Base-by-base conservation (phyloP, 2,113 vertebrate species). In the Columba janthina region DNA sequence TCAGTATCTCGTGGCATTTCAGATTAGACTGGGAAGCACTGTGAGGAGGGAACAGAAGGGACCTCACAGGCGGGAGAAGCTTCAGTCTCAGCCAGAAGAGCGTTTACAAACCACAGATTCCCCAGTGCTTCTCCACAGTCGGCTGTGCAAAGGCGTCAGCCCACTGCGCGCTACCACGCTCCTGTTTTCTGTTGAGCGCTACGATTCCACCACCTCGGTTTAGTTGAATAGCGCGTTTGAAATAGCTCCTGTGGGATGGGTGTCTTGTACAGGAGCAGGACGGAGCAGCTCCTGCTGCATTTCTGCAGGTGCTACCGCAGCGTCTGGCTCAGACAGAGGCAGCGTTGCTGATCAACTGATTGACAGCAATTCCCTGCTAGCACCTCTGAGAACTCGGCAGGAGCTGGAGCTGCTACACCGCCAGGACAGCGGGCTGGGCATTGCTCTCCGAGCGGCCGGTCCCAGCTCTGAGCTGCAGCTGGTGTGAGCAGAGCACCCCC, bases 351-450 rank as follows among this genome's bases (percentile, higher is more conserved):
- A 29, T 36, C 50, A 20, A 0, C 25, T 22, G 10, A 11, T 10
- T 24, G 88, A 22, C 53, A n/a, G 56, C 57, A 20, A 2, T 46
- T 77, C 51, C 73, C 78, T 44, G 44, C 36, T 26, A 69, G 34
- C 0, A 3, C 61, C 89, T 21, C 11, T 24, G 90, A 67, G 82
- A 46, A 15, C 56, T 34, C 8, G 0, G 61, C 46, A n/a, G 74
- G 22, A 31, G n/a, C 58, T 32, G 54, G 58, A 73, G 60, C 83
- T n/a, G 48, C 86, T 32, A 2, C 34, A 21, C 36, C 20, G 1
- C 15, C 74, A 17, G 64, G 42, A 2, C 88, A 25, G 48, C 0
- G 0, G 58, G 20, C 11, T 64, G 15, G 42, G 5, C 20, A 0
- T 16, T 11, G 77, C 42, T 46, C 25, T 28, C 29, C 0, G 0